Evolutionary conservation across 1,140 invertebrate species (phyloP), one percentile per base, ranked within the genome.

Genomic region (Anastrepha ludens): DNA sequence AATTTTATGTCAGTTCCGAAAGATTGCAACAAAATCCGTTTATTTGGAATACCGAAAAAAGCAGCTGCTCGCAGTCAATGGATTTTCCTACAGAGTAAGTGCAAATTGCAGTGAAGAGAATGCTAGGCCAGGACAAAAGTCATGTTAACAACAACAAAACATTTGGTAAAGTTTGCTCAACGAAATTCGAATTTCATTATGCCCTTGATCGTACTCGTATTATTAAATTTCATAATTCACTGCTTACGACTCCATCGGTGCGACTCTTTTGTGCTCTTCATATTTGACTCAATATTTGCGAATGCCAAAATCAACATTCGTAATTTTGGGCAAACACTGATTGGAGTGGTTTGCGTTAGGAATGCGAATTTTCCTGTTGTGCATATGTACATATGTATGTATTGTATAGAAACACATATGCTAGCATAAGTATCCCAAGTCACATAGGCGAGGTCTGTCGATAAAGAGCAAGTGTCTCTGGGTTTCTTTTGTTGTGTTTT

Each of bases 241-340:
- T 47, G 41, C 41, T 74, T 44, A 74, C 67, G 41, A 67, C 64
- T 41, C 13, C 64, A 67, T 67, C 64, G 64, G 44, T 39, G 67
- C 44, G 67, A 74, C 39, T 47, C 67, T 74, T 74, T 74, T 15
- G 67, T 41, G 67, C 39, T 44, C 67, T 74, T 74, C 67, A 47
- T 74, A 74, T 15, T 74, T 47, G 67, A 44, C 67, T 74, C 67
- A 74, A 74, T 74, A 74, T 74, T 74, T 74, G 67, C 41, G 67
- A 44, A 44, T 44, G 67, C 39, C 67, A 74, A 74, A 47, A 47
- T 15, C 67, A 74, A 74, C 39, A 74, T 41, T 15, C 67, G 17
- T 74, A 74, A 74, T 74, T 74, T 74, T 44, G 39, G 39, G 39
- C 67, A 74, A 74, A 74, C 44, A 74, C 39, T 74, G 39, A 74